Conservation (phyloP, 1,140 invertebrate species). For the Procambarus clarkii region DNA sequence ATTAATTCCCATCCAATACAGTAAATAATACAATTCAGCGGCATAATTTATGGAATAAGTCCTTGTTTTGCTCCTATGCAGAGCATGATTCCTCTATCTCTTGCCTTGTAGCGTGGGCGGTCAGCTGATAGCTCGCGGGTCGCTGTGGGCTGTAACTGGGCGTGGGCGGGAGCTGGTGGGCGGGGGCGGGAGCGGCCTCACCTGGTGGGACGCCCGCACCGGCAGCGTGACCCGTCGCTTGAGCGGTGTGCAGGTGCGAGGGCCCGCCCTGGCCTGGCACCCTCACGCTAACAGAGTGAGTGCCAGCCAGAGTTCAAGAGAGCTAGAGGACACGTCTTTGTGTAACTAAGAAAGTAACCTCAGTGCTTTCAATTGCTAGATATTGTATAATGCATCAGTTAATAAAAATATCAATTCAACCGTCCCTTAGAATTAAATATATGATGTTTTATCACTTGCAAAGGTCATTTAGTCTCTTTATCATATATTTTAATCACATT, state of each 20-base stretch:
- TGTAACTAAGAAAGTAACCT: too few relatives aligned
- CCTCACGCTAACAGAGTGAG: conserved; percentile 39
- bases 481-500: too few relatives aligned
- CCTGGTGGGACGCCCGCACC: conserved; percentile 56
- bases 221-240: conserved; percentile 14
- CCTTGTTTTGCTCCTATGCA: background rate
- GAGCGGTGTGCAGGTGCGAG: conserved; percentile 50
- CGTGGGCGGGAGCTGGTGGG: conserved; percentile 53
- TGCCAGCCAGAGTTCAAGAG: background rate
- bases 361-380: too few relatives aligned
- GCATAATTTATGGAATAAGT: too few relatives aligned
- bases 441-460: too few relatives aligned
- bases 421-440: too few relatives aligned
- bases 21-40: background rate
- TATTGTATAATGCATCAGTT: too few relatives aligned
- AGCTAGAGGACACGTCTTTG: too few relatives aligned
- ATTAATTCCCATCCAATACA: too few relatives aligned
- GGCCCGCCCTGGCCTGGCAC: conserved; percentile 47
- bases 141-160: conserved; percentile 51
- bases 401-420: too few relatives aligned
- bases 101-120: conserved; percentile 41
- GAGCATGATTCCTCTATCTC: background rate
- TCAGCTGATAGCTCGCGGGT: conserved; percentile 25
- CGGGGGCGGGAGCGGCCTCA: conserved; percentile 46
- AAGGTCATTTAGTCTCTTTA: too few relatives aligned